Percentiles rank a stretch among this genome's conserved stretches.
phyloP scores from a whole-genome alignment of 2,113 vertebrate genomes.

The Oncorhynchus mykiss region DNA sequence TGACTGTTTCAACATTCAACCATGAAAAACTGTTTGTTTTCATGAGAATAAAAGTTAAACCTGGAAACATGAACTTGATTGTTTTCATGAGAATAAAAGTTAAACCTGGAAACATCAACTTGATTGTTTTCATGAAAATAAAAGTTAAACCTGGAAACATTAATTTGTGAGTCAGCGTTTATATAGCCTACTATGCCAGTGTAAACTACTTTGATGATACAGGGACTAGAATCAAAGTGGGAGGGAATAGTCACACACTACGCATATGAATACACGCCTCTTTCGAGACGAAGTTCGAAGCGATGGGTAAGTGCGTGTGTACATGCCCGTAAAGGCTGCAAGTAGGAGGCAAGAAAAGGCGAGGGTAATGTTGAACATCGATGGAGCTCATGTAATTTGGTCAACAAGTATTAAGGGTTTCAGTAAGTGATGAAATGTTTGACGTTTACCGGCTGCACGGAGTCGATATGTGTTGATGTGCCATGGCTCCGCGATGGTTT shows the following conservation, averaged over 20 bases:
- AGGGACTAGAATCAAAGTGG: conserved; percentile 30
- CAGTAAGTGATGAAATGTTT: conserved; percentile 35
- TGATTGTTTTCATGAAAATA: no score
- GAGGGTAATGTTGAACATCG: conserved; percentile 27
- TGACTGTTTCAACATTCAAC: no score
- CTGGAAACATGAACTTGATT: no score
- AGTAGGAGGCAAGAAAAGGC: conserved; percentile 15
- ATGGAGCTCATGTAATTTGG: conserved; percentile 22
- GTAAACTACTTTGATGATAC: not conserved
- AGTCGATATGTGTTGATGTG: conserved; percentile 50
- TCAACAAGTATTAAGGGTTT: conserved; percentile 11
- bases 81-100: no score
- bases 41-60: no score
- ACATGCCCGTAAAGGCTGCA: conserved; percentile 13
- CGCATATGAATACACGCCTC: conserved; percentile 20
- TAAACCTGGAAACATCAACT: no score
- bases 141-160: no score
- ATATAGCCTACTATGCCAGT: not conserved
- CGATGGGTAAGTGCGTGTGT: conserved; percentile 38
- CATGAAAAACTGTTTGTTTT: no score
- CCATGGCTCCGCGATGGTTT: conserved; percentile 50
- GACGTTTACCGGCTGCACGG: conserved; percentile 17
- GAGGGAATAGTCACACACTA: conserved; percentile 45
- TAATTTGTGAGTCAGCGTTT: not conserved
- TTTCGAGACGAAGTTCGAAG: conserved; percentile 24